These are phyloP conservation scores for Miniopterus natalensis DNA, from an alignment of 2,113 vertebrate genomes.

Conservation along the genomic window DNA sequence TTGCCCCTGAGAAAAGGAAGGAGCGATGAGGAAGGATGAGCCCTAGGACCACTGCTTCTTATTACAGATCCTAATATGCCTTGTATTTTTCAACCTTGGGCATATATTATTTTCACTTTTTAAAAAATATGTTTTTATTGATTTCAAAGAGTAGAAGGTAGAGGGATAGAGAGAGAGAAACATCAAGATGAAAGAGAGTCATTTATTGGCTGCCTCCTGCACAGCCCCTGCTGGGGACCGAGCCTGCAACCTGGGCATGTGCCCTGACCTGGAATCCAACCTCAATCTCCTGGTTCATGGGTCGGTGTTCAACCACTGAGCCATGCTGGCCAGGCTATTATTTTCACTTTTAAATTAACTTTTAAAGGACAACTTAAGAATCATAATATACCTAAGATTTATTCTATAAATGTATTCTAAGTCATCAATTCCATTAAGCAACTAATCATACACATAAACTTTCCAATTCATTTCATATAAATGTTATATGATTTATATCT, in stretches of 20 bases:
- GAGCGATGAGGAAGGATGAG: not conserved
- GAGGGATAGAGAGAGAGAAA: too few species aligned
- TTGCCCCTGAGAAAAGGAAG: not conserved
- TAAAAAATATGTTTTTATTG: too few species aligned
- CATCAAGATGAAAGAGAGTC: too few species aligned
- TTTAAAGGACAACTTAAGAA: slow-evolving; percentile 51
- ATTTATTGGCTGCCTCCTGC: too few species aligned
- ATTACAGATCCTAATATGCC: not conserved
- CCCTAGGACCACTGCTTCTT: not conserved
- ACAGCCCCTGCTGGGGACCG: too few species aligned
- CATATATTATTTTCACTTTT: not conserved
- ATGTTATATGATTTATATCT: slow-evolving; percentile 54
- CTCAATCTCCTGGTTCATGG: too few species aligned
- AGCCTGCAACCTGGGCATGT: too few species aligned
- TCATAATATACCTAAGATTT: slow-evolving; percentile 19
- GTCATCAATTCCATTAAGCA: slow-evolving; percentile 56
- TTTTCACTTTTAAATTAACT: slow-evolving; percentile 39
- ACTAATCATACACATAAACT: slow-evolving; percentile 9
- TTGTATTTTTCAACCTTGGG: slow-evolving; percentile 46
- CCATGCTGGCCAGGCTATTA: not conserved
- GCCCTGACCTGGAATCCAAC: too few species aligned
- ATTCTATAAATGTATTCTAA: slow-evolving; percentile 21
- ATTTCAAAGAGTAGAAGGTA: too few species aligned
- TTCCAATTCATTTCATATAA: slow-evolving; percentile 49
- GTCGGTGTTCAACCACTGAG: too few species aligned